Evolutionary conservation across 2,888 invertebrate species (phyloP).

Genomic region (Clunio marinus): DNA sequence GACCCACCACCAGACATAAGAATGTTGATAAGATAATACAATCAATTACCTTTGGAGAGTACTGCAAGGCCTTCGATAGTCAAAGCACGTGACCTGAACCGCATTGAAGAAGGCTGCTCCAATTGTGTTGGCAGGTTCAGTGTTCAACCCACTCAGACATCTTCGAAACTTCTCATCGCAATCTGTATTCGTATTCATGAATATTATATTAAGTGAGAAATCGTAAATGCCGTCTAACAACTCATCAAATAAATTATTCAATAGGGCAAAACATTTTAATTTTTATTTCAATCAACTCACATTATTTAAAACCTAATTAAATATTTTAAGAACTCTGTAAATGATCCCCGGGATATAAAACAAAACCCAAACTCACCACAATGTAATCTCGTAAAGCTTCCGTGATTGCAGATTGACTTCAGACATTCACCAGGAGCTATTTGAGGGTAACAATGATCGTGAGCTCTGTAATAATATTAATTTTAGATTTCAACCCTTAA

Average conservation of each 20-base stretch:
- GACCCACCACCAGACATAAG: slow-evolving; percentile 20
- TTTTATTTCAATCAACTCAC: too few relatives aligned
- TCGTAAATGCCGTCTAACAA: too few relatives aligned
- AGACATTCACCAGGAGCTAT: slow-evolving; percentile 59
- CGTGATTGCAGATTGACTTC: slow-evolving; percentile 64
- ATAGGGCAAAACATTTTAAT: too few relatives aligned
- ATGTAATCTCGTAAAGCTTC: slow-evolving; percentile 65
- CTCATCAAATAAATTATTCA: too few relatives aligned
- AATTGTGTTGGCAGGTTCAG: slow-evolving; percentile 64
- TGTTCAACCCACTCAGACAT: slow-evolving; percentile 63
- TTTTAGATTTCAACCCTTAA: slow-evolving; percentile 39
- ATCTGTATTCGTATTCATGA: slow-evolving; percentile 50
- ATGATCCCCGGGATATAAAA: slow-evolving; percentile 8
- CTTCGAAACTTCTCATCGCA: slow-evolving; percentile 68
- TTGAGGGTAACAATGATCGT: slow-evolving; percentile 64
- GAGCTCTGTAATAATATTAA: slow-evolving; percentile 58
- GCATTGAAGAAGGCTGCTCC: slow-evolving; percentile 74
- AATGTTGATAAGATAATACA: slow-evolving; percentile 42
- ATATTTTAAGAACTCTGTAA: not conserved
- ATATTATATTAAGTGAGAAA: too few relatives aligned
- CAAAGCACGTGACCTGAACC: slow-evolving; percentile 68
- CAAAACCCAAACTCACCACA: slow-evolving; percentile 53
- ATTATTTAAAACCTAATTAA: too few relatives aligned
- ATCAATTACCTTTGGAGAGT: slow-evolving; percentile 58
- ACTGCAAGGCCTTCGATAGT: slow-evolving; percentile 61